phyloP scores from a whole-genome alignment of 2,113 vertebrate genomes.

The Euleptes europaea region DNA sequence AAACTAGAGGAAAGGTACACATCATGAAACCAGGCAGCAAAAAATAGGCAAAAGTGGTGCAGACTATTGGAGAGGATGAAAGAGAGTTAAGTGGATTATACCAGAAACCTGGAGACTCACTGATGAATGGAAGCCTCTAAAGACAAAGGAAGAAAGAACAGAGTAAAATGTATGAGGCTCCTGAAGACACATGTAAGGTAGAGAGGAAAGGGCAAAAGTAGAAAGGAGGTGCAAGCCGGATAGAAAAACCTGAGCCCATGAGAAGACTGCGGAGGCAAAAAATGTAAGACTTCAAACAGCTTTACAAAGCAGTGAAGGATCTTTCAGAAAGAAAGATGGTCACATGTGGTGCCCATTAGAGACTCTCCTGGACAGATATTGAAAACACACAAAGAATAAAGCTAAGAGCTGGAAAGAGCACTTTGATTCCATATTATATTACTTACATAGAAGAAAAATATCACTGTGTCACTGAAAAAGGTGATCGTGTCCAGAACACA shows the following conservation, averaged over 20 bases:
- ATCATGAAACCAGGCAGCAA: not conserved
- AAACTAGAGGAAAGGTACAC: not conserved
- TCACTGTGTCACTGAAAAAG: not conserved
- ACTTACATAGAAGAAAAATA: not conserved
- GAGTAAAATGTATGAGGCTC: not conserved
- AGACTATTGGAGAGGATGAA: conserved; percentile 4
- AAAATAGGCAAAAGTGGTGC: not conserved
- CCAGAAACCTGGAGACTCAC: conserved; percentile 3
- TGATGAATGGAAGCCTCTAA: conserved; percentile 10
- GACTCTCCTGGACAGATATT: not conserved
- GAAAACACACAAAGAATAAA: conserved; percentile 23
- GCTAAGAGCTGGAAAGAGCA: conserved; percentile 10
- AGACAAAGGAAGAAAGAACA: not conserved
- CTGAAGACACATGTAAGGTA: conserved; percentile 10
- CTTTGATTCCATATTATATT: conserved; percentile 20
- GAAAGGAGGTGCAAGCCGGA: not conserved
- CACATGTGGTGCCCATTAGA: conserved; percentile 4
- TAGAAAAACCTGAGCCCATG: not conserved
- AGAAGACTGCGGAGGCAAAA: conserved; percentile 1
- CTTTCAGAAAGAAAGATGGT: conserved; percentile 13
- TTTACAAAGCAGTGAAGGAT: conserved; percentile 9
- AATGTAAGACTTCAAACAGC: conserved; percentile 17
- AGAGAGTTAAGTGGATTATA: conserved; percentile 14
- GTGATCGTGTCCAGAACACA: not conserved
- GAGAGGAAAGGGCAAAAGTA: conserved; percentile 14